Conservation (phyloP, 2,888 invertebrate genomes). For the Drosophila pegasa region DNA sequence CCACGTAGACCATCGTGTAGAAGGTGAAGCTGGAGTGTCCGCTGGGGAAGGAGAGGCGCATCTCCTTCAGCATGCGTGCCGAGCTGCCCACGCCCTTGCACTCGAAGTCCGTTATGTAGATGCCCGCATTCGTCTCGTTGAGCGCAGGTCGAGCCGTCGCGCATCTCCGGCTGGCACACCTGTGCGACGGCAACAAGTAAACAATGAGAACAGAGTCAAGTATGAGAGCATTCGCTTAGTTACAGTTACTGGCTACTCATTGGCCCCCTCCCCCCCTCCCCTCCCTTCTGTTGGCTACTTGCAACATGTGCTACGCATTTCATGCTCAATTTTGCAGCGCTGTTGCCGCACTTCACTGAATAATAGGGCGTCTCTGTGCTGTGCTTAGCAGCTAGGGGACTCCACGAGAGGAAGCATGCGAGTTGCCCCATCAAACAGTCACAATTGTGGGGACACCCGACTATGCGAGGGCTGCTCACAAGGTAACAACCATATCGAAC, state of each 20-base stretch:
- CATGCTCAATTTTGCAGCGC: constrained; percentile 44
- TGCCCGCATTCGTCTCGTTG: constrained; percentile 86
- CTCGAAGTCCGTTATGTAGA: constrained; percentile 90
- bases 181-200: constrained; percentile 23
- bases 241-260: background rate
- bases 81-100: constrained; percentile 86
- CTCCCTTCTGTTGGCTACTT: background rate
- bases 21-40: constrained; percentile 96
- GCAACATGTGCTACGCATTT: constrained; percentile 61
- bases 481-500: too few species aligned
- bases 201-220: background rate
- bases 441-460: background rate
- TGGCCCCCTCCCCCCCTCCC: background rate
- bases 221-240: constrained; percentile 18
- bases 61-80: constrained; percentile 88
- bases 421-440: constrained; percentile 10
- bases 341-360: constrained; percentile 70
- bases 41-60: constrained; percentile 95
- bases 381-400: constrained; percentile 22
- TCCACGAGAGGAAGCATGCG: constrained; percentile 8
- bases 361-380: constrained; percentile 69
- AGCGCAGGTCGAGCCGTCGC: constrained; percentile 82
- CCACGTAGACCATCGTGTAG: constrained; percentile 93
- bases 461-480: constrained; percentile 1
- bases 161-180: constrained; percentile 68